Evolutionary conservation across 2,797 vertebrate genomes (phyloP).

Genomic region (Enteromius anoplus): DNA sequence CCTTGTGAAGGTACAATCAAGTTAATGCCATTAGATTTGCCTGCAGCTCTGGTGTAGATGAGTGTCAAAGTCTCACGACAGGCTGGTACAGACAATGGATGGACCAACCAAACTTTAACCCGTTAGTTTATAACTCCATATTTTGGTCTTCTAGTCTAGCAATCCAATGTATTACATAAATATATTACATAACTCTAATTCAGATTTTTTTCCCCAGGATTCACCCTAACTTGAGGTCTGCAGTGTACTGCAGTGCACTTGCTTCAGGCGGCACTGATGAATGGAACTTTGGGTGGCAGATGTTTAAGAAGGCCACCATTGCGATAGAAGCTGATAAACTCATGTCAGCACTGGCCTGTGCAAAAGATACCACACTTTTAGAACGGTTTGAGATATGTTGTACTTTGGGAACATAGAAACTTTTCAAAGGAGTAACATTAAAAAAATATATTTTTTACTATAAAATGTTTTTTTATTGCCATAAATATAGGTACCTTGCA

Average conservation of each 20-base stretch:
- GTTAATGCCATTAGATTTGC: constrained; percentile 81
- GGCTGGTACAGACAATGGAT: constrained; percentile 71
- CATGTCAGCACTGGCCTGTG: constrained; percentile 82
- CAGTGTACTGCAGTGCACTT: constrained; percentile 88
- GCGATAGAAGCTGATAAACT: constrained; percentile 86
- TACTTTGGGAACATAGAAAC: neutral
- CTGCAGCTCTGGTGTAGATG: constrained; percentile 74
- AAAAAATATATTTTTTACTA: neutral
- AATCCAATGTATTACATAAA: neutral
- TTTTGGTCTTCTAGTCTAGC: neutral
- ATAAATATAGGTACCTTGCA: constrained; percentile 75
- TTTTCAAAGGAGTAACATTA: neutral
- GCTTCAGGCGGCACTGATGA: constrained; percentile 72
- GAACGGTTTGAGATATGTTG: constrained; percentile 71
- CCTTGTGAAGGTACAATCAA: constrained; percentile 81
- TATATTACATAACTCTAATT: neutral
- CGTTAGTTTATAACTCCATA: constrained; percentile 66
- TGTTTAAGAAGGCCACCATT: constrained; percentile 71
- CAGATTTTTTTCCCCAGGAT: constrained; percentile 74
- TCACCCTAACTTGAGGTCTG: constrained; percentile 81
- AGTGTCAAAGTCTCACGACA: constrained; percentile 71
- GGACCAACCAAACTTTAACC: neutral
- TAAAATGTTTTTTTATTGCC: neutral
- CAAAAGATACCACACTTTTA: constrained; percentile 73
- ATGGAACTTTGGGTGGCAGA: constrained; percentile 85